These are phyloP conservation scores for Cyrtonyx montezumae DNA, from an alignment of 2,113 vertebrate species.

Conservation along the genomic window DNA sequence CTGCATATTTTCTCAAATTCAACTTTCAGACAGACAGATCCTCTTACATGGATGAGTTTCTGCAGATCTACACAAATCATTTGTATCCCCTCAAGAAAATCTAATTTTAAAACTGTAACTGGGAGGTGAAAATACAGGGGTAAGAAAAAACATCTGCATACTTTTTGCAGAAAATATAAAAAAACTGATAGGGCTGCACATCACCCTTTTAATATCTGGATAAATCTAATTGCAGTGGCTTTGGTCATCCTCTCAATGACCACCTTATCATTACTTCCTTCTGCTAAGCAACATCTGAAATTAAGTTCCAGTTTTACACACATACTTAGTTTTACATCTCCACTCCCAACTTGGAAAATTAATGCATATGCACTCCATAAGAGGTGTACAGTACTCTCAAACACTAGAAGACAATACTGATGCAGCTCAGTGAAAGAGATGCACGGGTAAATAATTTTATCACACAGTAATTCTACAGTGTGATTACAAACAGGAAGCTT, in stretches of 20 bases:
- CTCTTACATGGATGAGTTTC: neutral
- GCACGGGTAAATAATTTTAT: neutral
- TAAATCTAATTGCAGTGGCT: neutral
- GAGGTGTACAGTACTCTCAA: neutral
- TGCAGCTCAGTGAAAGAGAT: neutral
- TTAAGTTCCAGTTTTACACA: neutral
- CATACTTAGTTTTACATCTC: neutral
- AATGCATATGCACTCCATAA: neutral
- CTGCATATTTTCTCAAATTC: neutral
- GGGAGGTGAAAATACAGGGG: neutral
- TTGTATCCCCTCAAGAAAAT: neutral
- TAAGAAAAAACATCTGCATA: neutral
- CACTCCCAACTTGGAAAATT: neutral
- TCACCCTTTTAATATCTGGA: neutral
- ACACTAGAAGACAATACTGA: neutral
- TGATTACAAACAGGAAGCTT: neutral
- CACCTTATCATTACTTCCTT: neutral
- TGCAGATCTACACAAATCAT: neutral
- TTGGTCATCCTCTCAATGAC: neutral
- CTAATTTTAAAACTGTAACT: fast-evolving
- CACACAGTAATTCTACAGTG: neutral
- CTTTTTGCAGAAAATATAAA: neutral
- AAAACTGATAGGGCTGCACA: neutral
- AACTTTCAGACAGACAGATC: neutral
- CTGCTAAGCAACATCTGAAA: neutral